Percentiles rank a stretch among this genome's conserved stretches.
phyloP scores from a whole-genome alignment of 2,797 vertebrate species.

The Hyperoplus lanceolatus region DNA sequence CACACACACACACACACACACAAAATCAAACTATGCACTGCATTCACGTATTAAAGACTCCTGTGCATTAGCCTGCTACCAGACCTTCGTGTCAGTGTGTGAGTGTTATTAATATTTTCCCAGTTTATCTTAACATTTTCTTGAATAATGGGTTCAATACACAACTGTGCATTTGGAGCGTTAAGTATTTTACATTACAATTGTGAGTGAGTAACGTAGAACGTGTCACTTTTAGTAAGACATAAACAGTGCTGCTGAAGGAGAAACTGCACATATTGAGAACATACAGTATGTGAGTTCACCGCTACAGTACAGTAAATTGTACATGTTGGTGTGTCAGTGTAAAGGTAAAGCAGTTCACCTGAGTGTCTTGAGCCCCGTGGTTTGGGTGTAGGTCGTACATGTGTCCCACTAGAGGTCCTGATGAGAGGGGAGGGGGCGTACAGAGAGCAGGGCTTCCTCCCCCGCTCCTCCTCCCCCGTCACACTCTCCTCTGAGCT shows the following conservation, averaged over 20 bases:
- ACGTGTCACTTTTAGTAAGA: too few species aligned
- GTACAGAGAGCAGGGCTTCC: slow-evolving; percentile 47
- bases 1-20: neutral
- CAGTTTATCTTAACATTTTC: neutral
- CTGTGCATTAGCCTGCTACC: too few species aligned
- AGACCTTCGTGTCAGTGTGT: neutral
- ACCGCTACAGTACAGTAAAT: neutral
- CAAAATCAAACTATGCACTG: too few species aligned
- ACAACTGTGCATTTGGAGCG: neutral
- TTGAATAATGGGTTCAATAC: neutral
- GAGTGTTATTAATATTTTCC: neutral
- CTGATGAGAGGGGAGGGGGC: slow-evolving; percentile 78
- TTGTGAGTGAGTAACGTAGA: too few species aligned
- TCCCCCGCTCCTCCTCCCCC: slow-evolving; percentile 76
- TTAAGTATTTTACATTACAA: neutral
- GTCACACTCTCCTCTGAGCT: slow-evolving; percentile 86
- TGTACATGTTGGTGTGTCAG: too few species aligned
- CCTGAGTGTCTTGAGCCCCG: slow-evolving; percentile 83
- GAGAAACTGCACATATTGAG: too few species aligned
- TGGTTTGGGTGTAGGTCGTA: slow-evolving; percentile 59
- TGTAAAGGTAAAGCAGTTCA: slow-evolving; percentile 55
- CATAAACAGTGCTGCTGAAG: too few species aligned
- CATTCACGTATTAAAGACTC: too few species aligned
- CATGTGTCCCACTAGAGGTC: slow-evolving; percentile 88
- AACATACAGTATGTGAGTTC: too few species aligned